phyloP scores from a whole-genome alignment of 2,888 invertebrate species.

The Glaucopsyche alexis region DNA sequence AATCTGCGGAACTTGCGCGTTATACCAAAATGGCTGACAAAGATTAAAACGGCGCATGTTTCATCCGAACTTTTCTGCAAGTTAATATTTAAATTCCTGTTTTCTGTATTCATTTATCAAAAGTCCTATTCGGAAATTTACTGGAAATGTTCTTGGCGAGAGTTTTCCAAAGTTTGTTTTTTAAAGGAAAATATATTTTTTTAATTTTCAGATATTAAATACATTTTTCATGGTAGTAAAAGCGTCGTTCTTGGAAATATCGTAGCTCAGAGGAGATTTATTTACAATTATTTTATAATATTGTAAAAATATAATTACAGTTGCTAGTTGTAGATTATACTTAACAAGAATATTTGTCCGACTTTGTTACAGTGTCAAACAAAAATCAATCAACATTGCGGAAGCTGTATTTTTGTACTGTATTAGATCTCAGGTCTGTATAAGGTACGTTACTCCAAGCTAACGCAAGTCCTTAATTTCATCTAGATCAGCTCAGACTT shows the following conservation, averaged over 20 bases:
- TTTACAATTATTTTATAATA: too few relatives aligned
- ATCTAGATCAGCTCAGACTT: too few relatives aligned
- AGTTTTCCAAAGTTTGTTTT: not conserved
- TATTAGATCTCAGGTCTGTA: too few relatives aligned
- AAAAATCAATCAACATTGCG: too few relatives aligned
- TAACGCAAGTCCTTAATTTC: too few relatives aligned
- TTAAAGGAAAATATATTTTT: not conserved
- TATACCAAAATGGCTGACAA: slow-evolving; percentile 16
- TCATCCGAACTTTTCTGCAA: slow-evolving; percentile 15
- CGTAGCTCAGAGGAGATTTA: not conserved
- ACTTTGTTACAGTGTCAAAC: too few relatives aligned
- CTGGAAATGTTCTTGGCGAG: not conserved
- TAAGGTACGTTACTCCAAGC: too few relatives aligned
- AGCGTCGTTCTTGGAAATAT: not conserved
- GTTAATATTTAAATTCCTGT: slow-evolving; percentile 20
- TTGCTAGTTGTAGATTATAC: not conserved
- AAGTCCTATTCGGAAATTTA: not conserved
- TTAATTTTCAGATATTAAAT: not conserved
- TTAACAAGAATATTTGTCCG: too few relatives aligned
- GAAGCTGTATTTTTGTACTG: too few relatives aligned
- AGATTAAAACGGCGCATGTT: slow-evolving; percentile 21
- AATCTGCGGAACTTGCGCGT: not conserved
- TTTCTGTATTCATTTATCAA: slow-evolving; percentile 14
- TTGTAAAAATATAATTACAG: too few relatives aligned
- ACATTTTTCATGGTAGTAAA: not conserved